Evolutionary conservation across 2,113 vertebrate species (phyloP), one percentile per base, ranked within the genome.

Genomic region (Xenopus tropicalis): DNA sequence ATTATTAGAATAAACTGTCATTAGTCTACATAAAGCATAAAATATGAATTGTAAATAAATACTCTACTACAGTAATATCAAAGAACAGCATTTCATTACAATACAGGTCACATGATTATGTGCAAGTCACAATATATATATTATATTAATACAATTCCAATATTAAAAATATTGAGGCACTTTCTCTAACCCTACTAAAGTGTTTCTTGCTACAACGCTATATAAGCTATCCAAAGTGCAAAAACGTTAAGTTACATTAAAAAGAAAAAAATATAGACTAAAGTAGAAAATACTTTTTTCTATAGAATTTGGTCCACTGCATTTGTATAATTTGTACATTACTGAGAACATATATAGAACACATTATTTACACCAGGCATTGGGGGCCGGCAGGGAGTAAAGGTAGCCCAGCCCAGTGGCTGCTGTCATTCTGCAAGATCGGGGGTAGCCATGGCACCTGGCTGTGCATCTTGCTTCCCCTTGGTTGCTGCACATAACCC

Each of bases 121-220:
- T 76, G 66, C 66, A 63, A 69, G 66, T 61, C 25, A 69, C 16
- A 64, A 46, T 64, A 83, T 88, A 48, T 48, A 48, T 48, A 48
- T 44, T 48, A 48, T 48, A 87, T 85, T 87, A 88, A 88, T 86
- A 89, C 81, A 88, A 86, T 78, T 71, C 69, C 58, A 82, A 42
- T 83, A 59, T 79, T 77, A 78, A 85, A 83, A 82, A 76, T 81
- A 79, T 74, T 74, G 17, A 80, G 74, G 67, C 68, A 74, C 71
- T 79, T 80, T 62, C 80, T 71, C 81, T 14, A 58, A 79, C 83
- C 25, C 67, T 79, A 67, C 37, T 24, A 62, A 57, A 46, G 69
- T 74, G 72, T 67, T 56, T 82, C 72, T 72, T 20, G 29, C 66
- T 68, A 14, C 72, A 9, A 5, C 29, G 29, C 1, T 37, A 37